These are phyloP conservation scores for Thaumetopoea pityocampa DNA, from an alignment of 1,140 invertebrate genomes.

Conservation along the genomic window DNA sequence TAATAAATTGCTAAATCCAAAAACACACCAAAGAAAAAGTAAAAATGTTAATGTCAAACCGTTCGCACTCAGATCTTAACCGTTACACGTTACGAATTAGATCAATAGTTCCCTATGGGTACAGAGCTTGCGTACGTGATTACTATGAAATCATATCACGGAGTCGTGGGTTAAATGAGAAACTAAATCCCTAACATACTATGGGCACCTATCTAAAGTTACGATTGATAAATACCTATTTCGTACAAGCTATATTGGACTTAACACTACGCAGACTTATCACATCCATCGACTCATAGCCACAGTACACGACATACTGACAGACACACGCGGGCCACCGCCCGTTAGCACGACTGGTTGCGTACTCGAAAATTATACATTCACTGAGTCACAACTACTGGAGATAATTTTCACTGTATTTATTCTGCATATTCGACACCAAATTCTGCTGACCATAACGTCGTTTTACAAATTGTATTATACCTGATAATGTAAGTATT, in stretches of 20 bases:
- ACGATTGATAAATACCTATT: conserved; percentile 70
- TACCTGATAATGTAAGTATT: too few relatives aligned
- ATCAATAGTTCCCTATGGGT: conserved; percentile 42
- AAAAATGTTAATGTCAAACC: conserved; percentile 27
- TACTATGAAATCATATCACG: conserved; percentile 35
- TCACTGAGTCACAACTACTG: too few relatives aligned
- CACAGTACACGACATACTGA: conserved; percentile 42
- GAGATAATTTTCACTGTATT: conserved; percentile 11
- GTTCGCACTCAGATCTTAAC: conserved; percentile 29
- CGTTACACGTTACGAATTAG: conserved; percentile 33
- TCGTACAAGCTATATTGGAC: conserved; percentile 54
- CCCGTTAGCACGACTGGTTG: conserved; percentile 15
- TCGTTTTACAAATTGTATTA: too few relatives aligned
- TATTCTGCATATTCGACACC: conserved; percentile 15
- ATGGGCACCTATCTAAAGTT: conserved; percentile 60
- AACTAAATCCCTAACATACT: conserved; percentile 52
- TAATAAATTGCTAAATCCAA: conserved; percentile 5
- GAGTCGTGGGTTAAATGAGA: conserved; percentile 44
- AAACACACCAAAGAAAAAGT: conserved; percentile 42
- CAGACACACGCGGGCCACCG: conserved; percentile 17
- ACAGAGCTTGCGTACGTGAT: conserved; percentile 29
- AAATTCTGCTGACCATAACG: conserved; percentile 15
- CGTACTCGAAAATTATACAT: conserved; percentile 24
- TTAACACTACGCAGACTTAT: conserved; percentile 62
- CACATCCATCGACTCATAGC: conserved; percentile 62